phyloP scores from a whole-genome alignment of 2,888 invertebrate species.

The Ochropleura plecta region DNA sequence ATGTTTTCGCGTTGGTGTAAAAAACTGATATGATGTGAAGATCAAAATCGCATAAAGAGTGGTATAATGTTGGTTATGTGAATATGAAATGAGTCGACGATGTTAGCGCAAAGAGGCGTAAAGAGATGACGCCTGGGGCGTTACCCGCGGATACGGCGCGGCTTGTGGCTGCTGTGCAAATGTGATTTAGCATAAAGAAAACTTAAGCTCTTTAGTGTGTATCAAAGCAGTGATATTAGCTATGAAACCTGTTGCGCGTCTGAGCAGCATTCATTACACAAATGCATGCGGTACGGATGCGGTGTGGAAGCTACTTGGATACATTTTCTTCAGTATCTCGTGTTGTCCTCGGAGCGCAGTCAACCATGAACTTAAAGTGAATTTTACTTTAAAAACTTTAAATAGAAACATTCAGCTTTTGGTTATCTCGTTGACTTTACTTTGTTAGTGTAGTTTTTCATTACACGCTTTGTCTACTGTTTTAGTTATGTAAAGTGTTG shows the following conservation, averaged over 20 bases:
- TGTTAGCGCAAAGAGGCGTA: slow-evolving; percentile 34
- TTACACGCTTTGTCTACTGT: slow-evolving; percentile 46
- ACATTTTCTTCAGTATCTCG: slow-evolving; percentile 61
- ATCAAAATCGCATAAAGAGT: slow-evolving; percentile 42
- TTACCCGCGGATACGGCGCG: slow-evolving; percentile 6
- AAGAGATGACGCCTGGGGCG: slow-evolving; percentile 30
- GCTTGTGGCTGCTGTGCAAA: slow-evolving; percentile 16
- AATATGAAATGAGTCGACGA: slow-evolving; percentile 53
- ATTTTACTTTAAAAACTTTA: slow-evolving; percentile 61
- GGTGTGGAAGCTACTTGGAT: slow-evolving; percentile 50
- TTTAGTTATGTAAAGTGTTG: slow-evolving; percentile 45
- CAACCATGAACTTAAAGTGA: slow-evolving; percentile 56
- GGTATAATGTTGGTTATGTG: slow-evolving; percentile 40
- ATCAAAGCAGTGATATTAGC: slow-evolving; percentile 59
- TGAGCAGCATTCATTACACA: slow-evolving; percentile 64
- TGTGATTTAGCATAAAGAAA: slow-evolving; percentile 51
- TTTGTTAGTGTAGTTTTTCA: slow-evolving; percentile 60
- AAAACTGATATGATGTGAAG: slow-evolving; percentile 44
- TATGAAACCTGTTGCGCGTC: slow-evolving; percentile 70
- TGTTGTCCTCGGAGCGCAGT: slow-evolving; percentile 59
- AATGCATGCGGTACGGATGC: slow-evolving; percentile 60
- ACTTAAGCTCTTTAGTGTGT: slow-evolving; percentile 57
- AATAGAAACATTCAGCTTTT: slow-evolving; percentile 54
- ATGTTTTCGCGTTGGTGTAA: slow-evolving; percentile 45
- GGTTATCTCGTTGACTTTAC: slow-evolving; percentile 59